Evolutionary conservation across 92 coral and sea anemone genomes (phyloP).

Genomic region (Meandrina meandrites): DNA sequence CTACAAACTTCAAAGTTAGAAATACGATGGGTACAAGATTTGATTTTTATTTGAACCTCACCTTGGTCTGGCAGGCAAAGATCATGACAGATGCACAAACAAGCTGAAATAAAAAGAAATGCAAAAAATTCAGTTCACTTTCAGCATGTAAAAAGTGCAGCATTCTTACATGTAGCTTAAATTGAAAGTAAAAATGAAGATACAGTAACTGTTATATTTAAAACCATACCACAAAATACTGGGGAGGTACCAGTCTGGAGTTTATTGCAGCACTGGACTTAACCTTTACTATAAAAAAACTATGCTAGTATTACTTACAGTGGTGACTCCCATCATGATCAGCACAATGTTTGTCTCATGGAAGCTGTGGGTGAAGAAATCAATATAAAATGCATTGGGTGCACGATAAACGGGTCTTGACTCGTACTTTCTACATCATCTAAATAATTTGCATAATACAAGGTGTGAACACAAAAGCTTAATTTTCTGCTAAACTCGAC

Average conservation of each 20-base stretch:
- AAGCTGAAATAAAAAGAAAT: constrained; percentile 68
- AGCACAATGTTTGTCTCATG: constrained; percentile 87
- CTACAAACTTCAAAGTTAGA: not conserved
- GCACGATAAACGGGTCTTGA: not conserved
- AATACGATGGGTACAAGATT: too few species aligned
- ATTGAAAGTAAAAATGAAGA: too few species aligned
- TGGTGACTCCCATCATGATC: constrained; percentile 89
- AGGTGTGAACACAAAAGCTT: too few species aligned
- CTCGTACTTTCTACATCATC: not conserved
- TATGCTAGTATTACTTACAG: constrained; percentile 66
- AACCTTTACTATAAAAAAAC: too few species aligned
- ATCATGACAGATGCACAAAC: constrained; percentile 92
- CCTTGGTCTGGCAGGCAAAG: constrained; percentile 98
- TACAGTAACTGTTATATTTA: too few species aligned
- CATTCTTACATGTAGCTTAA: too few species aligned
- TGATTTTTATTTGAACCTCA: constrained; percentile 4
- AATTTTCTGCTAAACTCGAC: too few species aligned
- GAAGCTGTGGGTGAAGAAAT: constrained; percentile 51
- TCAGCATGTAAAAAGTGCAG: too few species aligned
- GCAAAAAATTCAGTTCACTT: not conserved
- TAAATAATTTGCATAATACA: not conserved
- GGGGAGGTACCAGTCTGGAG: too few species aligned
- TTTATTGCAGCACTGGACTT: too few species aligned
- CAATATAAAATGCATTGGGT: not conserved
- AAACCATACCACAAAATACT: too few species aligned